Conservation (phyloP, 2,113 vertebrate species). For the Malaclemys terrapin region DNA sequence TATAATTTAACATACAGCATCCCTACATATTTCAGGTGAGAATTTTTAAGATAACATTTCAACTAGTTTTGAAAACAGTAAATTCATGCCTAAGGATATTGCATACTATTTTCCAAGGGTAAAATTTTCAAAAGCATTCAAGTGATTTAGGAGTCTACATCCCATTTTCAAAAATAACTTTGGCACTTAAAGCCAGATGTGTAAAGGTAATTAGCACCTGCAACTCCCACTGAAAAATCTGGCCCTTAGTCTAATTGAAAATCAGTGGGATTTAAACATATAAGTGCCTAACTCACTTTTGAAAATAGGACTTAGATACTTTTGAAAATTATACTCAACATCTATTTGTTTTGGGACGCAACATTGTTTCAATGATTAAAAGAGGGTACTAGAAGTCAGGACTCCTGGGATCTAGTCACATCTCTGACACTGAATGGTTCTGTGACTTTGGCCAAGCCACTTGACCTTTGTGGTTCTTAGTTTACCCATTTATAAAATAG, state of each 20-base stretch:
- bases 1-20: neutral
- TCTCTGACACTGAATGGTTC: neutral
- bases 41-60: neutral
- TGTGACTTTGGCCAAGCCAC: neutral
- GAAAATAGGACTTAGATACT: neutral
- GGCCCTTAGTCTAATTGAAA: neutral
- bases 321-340: neutral
- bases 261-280: neutral
- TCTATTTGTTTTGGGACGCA: neutral
- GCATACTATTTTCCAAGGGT: neutral
- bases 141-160: neutral
- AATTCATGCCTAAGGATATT: neutral
- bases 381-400: neutral
- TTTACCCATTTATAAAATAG: neutral
- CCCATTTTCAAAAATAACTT: neutral
- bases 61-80: neutral
- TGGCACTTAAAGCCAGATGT: neutral
- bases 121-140: neutral
- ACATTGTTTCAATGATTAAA: neutral
- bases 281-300: neutral
- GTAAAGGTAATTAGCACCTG: neutral
- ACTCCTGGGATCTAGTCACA: accelerated
- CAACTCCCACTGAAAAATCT: neutral
- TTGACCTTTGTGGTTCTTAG: neutral
- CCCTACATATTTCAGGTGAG: neutral